A percentile compares a stretch with the other conserved stretches of the same genome.
phyloP scores from a whole-genome alignment of 2,797 vertebrate species.

The Sebastes matsubarae region DNA sequence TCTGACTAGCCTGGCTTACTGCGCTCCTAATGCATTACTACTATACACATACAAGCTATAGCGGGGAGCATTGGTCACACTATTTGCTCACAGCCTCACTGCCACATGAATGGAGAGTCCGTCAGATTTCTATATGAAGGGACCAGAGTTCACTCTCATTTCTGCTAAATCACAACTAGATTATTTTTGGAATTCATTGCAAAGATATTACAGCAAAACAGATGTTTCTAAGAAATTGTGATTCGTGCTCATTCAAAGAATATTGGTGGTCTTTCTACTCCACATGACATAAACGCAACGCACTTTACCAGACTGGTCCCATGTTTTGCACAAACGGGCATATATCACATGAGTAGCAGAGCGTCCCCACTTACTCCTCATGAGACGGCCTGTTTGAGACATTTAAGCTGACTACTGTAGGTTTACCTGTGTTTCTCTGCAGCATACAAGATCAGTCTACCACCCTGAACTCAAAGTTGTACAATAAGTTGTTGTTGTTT shows the following conservation, averaged over 20 bases:
- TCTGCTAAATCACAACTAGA: background rate
- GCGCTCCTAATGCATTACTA: conserved; percentile 30
- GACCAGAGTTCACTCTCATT: background rate
- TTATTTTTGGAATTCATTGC: background rate
- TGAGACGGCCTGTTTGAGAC: background rate
- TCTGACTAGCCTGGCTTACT: conserved; percentile 49
- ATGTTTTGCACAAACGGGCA: background rate
- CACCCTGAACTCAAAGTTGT: background rate
- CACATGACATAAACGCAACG: background rate
- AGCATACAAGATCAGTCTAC: background rate
- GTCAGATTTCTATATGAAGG: background rate
- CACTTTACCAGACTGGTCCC: background rate
- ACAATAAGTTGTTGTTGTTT: too few species aligned
- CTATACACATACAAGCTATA: conserved; percentile 3
- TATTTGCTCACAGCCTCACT: background rate
- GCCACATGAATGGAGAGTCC: background rate
- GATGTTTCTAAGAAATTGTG: background rate
- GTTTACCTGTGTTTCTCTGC: background rate
- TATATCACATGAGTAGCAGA: background rate
- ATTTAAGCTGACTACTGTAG: background rate
- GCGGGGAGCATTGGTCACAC: background rate
- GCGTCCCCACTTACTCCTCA: background rate
- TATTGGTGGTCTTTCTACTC: background rate
- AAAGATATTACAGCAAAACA: background rate
- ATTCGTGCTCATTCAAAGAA: background rate